Evolutionary conservation across 2,888 invertebrate species (phyloP), one percentile per base, ranked within the genome.

Genomic region (Heliconius erato): DNA sequence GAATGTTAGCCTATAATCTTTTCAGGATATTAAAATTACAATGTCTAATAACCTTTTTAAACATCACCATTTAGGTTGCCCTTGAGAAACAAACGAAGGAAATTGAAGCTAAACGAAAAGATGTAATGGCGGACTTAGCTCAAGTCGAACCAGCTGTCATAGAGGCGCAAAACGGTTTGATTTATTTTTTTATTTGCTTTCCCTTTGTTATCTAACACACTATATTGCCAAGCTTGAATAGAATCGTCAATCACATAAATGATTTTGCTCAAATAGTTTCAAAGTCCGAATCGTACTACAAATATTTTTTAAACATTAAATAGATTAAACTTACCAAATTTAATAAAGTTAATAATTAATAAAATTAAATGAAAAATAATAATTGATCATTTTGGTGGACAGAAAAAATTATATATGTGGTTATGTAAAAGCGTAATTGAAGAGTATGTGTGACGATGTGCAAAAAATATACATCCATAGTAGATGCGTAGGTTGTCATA

Each of bases 61-160:
- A 59, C 19, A 44, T 77, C 82, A 79, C 67, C 69, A 79, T 79
- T 77, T 89, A 96, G 96, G 96, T 97, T 65, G 96, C 97, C 93
- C 92, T 98, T 89, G 98, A 98, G 82, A 98, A 98, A 89, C 99
- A 99, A 96, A 99, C 99, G 0, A 97, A 98, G 84, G 98, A 98
- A 90, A 99, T 99, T 85, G 98, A 98, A 87, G 98, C 98, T 91
- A 99, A 99, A 94, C 97, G 99, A 87, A 97, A 98, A 86, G 98
- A 98, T 91, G 99, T 99, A 2, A 98, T 98, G 98, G 98, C 98
- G 19, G 99, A 99, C 94, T 97, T 99, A 88, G 99, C 98, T 3
- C 98, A 98, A 95, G 99, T 99, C 79, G 99, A 99, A 94, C 99
- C 99, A 0, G 99, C 99, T 85, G 99, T 99, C 87, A 98, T 99